Percentiles rank a stretch among this genome's conserved stretches.
Conservation (phyloP, 2,797 vertebrate species). For the Erpetoichthys calabaricus region DNA sequence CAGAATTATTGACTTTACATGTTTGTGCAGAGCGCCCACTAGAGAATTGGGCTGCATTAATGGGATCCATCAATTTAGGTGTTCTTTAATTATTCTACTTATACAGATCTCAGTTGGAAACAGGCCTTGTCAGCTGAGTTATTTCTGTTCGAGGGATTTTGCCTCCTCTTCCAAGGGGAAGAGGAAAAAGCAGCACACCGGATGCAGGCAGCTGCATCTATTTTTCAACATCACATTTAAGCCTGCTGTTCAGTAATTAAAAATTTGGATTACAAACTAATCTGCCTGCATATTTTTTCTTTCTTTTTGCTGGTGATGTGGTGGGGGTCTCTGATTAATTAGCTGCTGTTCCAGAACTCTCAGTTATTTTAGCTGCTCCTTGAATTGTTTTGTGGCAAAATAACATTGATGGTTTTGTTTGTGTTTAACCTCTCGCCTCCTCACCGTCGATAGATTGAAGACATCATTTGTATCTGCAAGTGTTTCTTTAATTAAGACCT, state of each 20-base stretch:
- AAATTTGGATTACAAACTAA: constrained; percentile 32
- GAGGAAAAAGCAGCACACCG: constrained; percentile 11
- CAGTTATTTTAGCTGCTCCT: constrained; percentile 30
- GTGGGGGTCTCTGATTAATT: constrained; percentile 33
- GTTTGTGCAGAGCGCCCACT: constrained; percentile 46
- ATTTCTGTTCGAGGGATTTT: constrained; percentile 21
- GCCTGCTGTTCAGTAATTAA: constrained; percentile 35
- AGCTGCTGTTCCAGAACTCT: constrained; percentile 24
- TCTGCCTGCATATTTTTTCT: constrained; percentile 34
- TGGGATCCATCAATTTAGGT: constrained; percentile 55
- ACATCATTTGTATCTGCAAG: constrained; percentile 88
- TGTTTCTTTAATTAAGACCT: constrained; percentile 95
- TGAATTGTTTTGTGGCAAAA: constrained; percentile 43
- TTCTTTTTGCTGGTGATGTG: no score
- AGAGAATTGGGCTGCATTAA: constrained; percentile 54
- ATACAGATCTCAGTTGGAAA: constrained; percentile 53
- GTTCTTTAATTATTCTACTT: constrained; percentile 69
- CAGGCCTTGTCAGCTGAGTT: constrained; percentile 37
- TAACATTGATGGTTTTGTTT: constrained; percentile 55
- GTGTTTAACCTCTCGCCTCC: constrained; percentile 56
- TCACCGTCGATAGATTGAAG: constrained; percentile 76
- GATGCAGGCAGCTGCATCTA: constrained; percentile 22
- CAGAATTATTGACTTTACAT: constrained; percentile 80
- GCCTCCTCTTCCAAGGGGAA: constrained; percentile 11
- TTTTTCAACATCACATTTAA: constrained; percentile 38